phyloP scores from a whole-genome alignment of 2,113 vertebrate genomes.

The Melanostigma gelatinosum region DNA sequence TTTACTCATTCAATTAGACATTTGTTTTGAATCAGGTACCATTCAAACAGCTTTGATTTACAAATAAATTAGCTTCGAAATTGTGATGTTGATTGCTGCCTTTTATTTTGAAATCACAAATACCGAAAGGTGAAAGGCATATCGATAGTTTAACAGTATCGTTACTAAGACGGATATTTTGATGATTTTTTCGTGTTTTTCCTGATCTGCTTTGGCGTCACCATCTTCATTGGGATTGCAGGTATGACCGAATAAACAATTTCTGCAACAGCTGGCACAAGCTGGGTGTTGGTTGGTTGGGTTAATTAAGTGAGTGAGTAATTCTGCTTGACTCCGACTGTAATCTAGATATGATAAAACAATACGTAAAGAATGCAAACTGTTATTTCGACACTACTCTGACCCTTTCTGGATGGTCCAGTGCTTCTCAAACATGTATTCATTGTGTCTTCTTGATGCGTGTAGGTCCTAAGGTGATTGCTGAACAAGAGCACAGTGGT shows the following conservation, averaged over 20 bases:
- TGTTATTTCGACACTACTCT: no score
- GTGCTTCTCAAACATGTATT: not conserved
- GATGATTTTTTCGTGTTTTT: constrained; percentile 82
- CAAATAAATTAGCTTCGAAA: not conserved
- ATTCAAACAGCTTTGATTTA: not conserved
- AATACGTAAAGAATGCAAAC: not conserved
- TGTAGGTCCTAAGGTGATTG: constrained; percentile 80
- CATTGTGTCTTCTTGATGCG: not conserved
- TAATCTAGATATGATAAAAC: not conserved
- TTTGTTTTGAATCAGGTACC: not conserved
- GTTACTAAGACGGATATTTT: not conserved
- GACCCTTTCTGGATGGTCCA: not conserved
- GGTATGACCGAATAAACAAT: constrained; percentile 76
- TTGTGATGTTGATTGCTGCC: not conserved
- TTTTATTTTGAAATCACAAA: constrained; percentile 10
- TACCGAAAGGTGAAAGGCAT: not conserved
- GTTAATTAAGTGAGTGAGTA: not conserved
- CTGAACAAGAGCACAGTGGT: constrained; percentile 68
- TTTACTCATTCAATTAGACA: not conserved
- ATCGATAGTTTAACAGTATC: not conserved
- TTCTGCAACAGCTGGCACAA: not conserved
- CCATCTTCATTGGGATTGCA: constrained; percentile 91
- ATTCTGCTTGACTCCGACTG: not conserved
- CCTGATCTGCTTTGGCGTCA: constrained; percentile 92
- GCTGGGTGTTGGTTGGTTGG: not conserved